Conservation (phyloP, 35 echinoderm and acorn worm species). For the Diadema setosum region DNA sequence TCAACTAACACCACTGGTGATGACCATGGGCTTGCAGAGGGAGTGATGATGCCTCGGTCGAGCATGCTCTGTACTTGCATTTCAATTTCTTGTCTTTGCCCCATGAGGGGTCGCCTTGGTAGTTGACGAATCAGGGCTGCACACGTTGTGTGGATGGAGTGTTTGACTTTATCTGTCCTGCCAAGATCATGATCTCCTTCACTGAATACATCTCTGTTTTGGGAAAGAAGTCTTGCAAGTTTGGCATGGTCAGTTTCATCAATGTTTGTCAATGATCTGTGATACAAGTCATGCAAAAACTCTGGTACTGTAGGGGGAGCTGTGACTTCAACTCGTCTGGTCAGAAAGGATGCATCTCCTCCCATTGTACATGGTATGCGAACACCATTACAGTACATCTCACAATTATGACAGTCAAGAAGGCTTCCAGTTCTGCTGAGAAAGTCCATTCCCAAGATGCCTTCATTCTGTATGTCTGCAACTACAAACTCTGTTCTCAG, state of each 20-base stretch:
- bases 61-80: conserved; percentile 48
- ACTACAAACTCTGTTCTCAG: not conserved
- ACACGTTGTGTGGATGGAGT: no score
- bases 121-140: conserved; percentile 6
- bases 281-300: no score
- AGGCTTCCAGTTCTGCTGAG: not conserved
- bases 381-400: not conserved
- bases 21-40: conserved; percentile 58
- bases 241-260: no score
- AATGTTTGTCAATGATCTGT: no score
- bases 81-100: conserved; percentile 15
- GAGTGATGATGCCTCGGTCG: conserved; percentile 11
- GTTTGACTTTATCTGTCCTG: not conserved
- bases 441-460: not conserved
- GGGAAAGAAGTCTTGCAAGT: no score
- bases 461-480: not conserved
- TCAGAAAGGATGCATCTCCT: no score
- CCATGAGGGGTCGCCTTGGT: conserved; percentile 16
- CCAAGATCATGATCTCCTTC: conserved; percentile 21
- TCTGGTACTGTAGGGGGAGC: no score
- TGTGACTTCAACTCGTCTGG: no score
- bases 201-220: conserved; percentile 13
- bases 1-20: conserved; percentile 47
- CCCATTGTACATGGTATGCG: no score
- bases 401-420: not conserved